Evolutionary conservation across 2,113 vertebrate species (phyloP).

Genomic region (Formicarius rufipectus): DNA sequence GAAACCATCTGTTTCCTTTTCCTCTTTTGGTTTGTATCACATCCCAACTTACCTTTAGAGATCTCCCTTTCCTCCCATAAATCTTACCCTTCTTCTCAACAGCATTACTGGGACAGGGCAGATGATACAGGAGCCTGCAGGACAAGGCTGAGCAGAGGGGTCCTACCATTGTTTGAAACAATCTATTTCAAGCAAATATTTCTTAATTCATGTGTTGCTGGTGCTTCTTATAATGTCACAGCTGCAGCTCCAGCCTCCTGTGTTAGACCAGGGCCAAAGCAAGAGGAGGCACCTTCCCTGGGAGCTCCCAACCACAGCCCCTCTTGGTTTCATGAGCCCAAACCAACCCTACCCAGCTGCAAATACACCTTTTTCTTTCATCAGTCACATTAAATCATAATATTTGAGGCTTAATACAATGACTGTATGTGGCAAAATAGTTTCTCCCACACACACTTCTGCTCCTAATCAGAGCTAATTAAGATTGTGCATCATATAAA

Average conservation of each 20-base stretch:
- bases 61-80: neutral
- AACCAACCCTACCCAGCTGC: neutral
- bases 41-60: neutral
- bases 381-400: constrained; percentile 46
- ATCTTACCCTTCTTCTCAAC: neutral
- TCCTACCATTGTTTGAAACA: neutral
- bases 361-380: neutral
- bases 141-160: neutral
- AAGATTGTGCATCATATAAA: constrained; percentile 62
- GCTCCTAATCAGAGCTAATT: constrained; percentile 59
- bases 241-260: neutral
- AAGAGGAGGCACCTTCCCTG: neutral
- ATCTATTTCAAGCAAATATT: neutral
- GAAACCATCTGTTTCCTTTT: neutral
- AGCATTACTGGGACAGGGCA: neutral
- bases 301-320: neutral
- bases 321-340: neutral
- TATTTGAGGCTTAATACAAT: constrained; percentile 62
- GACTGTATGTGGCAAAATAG: constrained; percentile 40
- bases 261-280: neutral
- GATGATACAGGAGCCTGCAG: neutral
- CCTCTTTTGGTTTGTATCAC: neutral
- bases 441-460: constrained; percentile 25
- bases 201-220: neutral
- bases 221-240: neutral